Evolutionary conservation across 1,140 invertebrate genomes (phyloP).

Genomic region (Heliconius himera): DNA sequence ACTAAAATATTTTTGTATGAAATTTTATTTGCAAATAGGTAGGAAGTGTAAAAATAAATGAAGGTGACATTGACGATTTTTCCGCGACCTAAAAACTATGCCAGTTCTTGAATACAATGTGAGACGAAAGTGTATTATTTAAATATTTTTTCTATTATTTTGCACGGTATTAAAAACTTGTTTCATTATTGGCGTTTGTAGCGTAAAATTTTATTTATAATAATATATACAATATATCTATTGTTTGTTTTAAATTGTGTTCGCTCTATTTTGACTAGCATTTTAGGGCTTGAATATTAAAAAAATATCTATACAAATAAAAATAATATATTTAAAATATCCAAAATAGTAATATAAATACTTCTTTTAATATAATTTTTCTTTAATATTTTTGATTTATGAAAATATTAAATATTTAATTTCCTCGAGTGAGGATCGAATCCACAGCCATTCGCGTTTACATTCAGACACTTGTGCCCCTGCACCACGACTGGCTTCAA

Average conservation of each 20-base stretch:
- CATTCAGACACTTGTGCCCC: no score
- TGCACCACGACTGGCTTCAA: no score
- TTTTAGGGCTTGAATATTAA: background rate
- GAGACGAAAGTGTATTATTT: constrained; percentile 16
- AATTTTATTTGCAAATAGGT: constrained; percentile 28
- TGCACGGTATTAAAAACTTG: background rate
- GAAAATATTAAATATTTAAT: no score
- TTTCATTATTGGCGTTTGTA: background rate
- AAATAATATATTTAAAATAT: background rate
- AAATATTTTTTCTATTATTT: background rate
- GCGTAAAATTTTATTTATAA: background rate
- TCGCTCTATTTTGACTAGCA: background rate
- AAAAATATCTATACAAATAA: background rate
- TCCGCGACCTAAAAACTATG: constrained; percentile 65
- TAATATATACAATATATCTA: background rate
- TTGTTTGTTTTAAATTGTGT: background rate
- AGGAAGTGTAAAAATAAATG: constrained; percentile 66
- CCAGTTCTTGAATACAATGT: constrained; percentile 44
- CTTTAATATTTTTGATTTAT: no score
- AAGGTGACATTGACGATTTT: constrained; percentile 72
- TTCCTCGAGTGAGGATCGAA: no score
- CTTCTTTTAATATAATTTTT: no score
- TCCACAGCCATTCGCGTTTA: no score
- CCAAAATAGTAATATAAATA: background rate
- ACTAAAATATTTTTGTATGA: background rate